Percentiles rank a stretch among this genome's conserved stretches.
These are phyloP conservation scores for Cebuella pygmaea DNA, from an alignment of 2,797 vertebrate genomes.

Conservation along the genomic window DNA sequence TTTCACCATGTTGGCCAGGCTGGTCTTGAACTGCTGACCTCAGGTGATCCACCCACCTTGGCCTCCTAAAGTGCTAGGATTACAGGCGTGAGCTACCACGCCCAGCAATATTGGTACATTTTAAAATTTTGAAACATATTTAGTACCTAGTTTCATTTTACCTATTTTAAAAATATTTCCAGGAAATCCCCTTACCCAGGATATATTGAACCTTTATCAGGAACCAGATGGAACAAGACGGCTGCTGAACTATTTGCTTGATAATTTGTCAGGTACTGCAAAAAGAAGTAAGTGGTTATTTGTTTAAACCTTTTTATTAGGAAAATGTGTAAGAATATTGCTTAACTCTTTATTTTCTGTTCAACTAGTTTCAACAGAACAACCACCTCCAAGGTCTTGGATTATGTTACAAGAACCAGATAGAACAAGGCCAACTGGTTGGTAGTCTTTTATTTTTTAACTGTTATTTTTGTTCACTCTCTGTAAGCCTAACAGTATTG, in stretches of 20 bases:
- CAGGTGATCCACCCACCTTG: too few species aligned
- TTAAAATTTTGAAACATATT: conserved; percentile 40
- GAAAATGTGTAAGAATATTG: conserved; percentile 78
- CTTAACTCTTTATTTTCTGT: conserved; percentile 68
- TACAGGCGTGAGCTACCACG: too few species aligned
- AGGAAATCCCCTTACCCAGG: conserved; percentile 99
- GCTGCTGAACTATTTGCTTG: conserved; percentile 98
- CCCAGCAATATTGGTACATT: neutral
- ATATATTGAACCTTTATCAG: conserved; percentile 98
- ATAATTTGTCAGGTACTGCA: conserved; percentile 98
- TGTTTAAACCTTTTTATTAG: conserved; percentile 65
- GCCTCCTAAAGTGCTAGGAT: too few species aligned
- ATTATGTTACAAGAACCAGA: conserved; percentile 97
- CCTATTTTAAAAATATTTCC: conserved; percentile 76
- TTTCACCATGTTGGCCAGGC: too few species aligned
- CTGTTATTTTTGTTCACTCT: conserved; percentile 13
- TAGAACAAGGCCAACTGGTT: conserved; percentile 93
- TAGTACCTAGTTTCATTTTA: conserved; percentile 43
- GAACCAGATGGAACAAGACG: conserved; percentile 98
- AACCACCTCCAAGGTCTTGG: conserved; percentile 97
- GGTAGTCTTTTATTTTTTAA: conserved; percentile 67
- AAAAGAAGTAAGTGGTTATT: conserved; percentile 94
- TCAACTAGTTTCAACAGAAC: conserved; percentile 93
- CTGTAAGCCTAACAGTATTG: neutral
- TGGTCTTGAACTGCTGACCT: too few species aligned